phyloP scores from a whole-genome alignment of 2,113 vertebrate genomes.

The Ailurus styani region DNA sequence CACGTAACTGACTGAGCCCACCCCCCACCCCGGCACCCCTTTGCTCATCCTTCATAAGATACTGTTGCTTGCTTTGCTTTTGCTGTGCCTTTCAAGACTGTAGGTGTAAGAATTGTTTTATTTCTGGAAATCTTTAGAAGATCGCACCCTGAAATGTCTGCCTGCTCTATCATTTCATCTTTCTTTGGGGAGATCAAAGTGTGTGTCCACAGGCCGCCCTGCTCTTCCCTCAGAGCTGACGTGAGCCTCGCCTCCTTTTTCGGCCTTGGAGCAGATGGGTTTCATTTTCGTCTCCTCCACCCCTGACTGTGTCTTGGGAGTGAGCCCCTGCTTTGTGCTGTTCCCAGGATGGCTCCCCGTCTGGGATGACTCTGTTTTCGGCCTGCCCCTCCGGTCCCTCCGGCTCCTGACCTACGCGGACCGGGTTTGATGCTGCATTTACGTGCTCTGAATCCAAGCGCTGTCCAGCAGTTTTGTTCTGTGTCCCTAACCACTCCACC shows the following conservation, averaged over 20 bases:
- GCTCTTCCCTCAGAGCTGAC: too few species aligned
- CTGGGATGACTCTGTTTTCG: background rate
- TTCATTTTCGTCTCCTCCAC: rapidly evolving
- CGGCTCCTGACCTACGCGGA: background rate
- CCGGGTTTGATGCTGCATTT: background rate
- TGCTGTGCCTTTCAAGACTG: too few species aligned
- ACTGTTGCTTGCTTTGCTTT: too few species aligned
- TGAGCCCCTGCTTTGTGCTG: background rate
- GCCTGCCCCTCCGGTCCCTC: rapidly evolving
- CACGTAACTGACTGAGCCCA: background rate
- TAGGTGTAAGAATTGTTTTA: background rate
- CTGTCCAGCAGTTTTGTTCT: background rate
- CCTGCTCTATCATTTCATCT: background rate
- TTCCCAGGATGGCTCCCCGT: rapidly evolving
- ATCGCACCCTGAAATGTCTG: background rate
- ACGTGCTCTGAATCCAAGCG: background rate
- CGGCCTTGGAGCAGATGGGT: background rate
- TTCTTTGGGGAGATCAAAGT: background rate
- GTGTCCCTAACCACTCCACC: background rate
- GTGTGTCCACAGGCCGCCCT: too few species aligned
- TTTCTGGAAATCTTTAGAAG: background rate
- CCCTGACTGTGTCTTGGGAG: rapidly evolving
- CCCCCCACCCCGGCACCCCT: background rate
- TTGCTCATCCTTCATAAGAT: background rate
- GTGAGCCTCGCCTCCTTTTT: background rate